Evolutionary conservation across 2,797 vertebrate genomes (phyloP).

Genomic region (Pangasius djambal): DNA sequence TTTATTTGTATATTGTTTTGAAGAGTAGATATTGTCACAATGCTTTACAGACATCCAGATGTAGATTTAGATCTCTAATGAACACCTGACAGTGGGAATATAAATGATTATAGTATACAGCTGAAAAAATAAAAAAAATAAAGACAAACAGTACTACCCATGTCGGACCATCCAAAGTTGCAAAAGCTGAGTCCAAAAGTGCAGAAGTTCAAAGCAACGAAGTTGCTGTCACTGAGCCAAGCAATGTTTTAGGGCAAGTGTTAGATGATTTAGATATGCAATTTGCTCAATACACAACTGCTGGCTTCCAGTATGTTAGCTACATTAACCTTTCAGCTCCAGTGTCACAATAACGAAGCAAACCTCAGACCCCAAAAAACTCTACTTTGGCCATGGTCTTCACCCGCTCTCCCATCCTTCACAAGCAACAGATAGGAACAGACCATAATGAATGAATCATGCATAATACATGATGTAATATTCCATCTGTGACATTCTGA

Average conservation of each 20-base stretch:
- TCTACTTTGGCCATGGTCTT: not conserved
- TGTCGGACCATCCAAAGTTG: not conserved
- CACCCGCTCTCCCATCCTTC: not conserved
- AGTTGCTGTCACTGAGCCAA: not conserved
- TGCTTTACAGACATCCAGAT: too few relatives aligned
- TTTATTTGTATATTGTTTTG: too few relatives aligned
- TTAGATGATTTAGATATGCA: not conserved
- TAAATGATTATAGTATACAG: too few relatives aligned
- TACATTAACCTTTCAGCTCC: not conserved
- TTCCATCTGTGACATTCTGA: not conserved
- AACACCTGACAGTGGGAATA: too few relatives aligned
- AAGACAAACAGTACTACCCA: too few relatives aligned
- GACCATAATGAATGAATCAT: not conserved
- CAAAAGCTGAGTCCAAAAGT: not conserved
- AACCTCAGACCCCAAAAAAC: not conserved
- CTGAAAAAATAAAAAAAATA: too few relatives aligned
- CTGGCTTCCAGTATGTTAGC: not conserved
- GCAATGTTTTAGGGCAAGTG: not conserved
- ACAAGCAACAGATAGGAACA: conserved; percentile 11
- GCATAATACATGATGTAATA: not conserved
- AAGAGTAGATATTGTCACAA: too few relatives aligned
- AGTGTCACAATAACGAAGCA: not conserved
- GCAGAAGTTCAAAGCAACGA: not conserved
- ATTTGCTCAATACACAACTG: not conserved
- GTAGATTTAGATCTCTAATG: too few relatives aligned